A percentile compares a stretch with the other conserved stretches of the same genome.
Evolutionary conservation across 2,797 vertebrate species (phyloP).

Genomic region (Morelia viridis): DNA sequence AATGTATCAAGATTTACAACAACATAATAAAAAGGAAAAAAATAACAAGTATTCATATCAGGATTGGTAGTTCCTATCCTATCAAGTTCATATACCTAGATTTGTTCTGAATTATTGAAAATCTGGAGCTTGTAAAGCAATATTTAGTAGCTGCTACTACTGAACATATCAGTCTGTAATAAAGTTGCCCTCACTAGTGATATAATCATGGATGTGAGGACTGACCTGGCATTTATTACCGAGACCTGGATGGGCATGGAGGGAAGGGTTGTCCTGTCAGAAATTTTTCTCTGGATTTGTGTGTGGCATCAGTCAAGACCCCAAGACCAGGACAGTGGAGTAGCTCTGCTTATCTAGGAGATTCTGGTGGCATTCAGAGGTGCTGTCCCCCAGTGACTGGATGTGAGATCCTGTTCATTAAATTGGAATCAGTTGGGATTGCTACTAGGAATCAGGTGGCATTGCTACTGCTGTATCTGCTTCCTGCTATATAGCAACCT

Average conservation of each 20-base stretch:
- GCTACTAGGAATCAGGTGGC: background rate
- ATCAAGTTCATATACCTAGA: background rate
- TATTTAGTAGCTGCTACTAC: background rate
- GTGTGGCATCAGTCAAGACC: background rate
- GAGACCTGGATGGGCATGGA: background rate
- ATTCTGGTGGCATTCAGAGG: background rate
- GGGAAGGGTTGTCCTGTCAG: background rate
- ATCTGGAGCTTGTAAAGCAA: background rate
- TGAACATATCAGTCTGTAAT: background rate
- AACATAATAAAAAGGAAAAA: too few species aligned
- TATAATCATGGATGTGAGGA: background rate
- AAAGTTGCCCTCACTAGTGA: background rate
- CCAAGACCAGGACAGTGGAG: background rate
- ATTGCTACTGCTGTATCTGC: background rate
- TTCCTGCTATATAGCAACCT: background rate
- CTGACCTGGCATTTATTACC: background rate
- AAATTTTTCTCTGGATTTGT: background rate
- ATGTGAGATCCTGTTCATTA: background rate
- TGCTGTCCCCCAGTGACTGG: background rate
- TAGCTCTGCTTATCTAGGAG: background rate
- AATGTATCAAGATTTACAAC: too few species aligned
- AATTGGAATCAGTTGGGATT: background rate
- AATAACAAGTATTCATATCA: background rate
- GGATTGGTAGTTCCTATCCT: background rate
- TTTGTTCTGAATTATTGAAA: background rate